phyloP scores from a whole-genome alignment of 2,888 invertebrate species.

The Aplocera efformata region DNA sequence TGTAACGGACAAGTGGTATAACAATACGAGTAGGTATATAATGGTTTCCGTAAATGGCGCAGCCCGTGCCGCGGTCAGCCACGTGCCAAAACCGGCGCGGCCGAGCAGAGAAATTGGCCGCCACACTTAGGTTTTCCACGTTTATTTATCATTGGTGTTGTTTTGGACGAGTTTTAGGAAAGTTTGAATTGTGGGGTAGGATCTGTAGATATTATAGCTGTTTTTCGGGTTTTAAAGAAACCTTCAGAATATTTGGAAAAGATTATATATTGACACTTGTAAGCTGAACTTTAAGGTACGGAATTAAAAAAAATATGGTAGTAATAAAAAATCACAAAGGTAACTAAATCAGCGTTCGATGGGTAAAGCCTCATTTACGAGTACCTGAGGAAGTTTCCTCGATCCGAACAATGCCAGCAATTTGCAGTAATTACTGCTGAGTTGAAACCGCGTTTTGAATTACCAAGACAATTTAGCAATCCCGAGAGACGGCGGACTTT shows the following conservation, averaged over 20 bases:
- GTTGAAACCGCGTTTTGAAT: constrained; percentile 36
- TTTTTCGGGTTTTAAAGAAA: no score
- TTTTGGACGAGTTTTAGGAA: constrained; percentile 4
- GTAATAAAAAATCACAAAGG: constrained; percentile 8
- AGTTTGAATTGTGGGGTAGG: constrained; percentile 3
- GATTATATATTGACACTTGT: no score
- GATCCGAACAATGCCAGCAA: constrained; percentile 57
- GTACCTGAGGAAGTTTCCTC: constrained; percentile 18
- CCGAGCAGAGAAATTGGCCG: constrained; percentile 11
- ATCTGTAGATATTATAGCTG: no score
- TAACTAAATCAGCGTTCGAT: constrained; percentile 14
- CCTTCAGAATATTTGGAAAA: no score
- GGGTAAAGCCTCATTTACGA: constrained; percentile 13
- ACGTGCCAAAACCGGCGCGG: constrained; percentile 9
- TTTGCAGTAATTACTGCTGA: constrained; percentile 59
- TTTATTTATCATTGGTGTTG: constrained; percentile 13
- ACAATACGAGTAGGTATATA: no score
- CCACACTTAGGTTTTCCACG: constrained; percentile 4
- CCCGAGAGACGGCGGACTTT: constrained; percentile 12
- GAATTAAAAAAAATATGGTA: no score
- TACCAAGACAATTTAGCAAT: constrained; percentile 26
- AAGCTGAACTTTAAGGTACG: no score
- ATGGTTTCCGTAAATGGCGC: not conserved
- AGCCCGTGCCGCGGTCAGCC: constrained; percentile 11
- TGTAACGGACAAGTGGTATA: no score